Evolutionary conservation across 2,113 vertebrate genomes (phyloP), one percentile per base, ranked within the genome.

Genomic region (Limanda limanda): DNA sequence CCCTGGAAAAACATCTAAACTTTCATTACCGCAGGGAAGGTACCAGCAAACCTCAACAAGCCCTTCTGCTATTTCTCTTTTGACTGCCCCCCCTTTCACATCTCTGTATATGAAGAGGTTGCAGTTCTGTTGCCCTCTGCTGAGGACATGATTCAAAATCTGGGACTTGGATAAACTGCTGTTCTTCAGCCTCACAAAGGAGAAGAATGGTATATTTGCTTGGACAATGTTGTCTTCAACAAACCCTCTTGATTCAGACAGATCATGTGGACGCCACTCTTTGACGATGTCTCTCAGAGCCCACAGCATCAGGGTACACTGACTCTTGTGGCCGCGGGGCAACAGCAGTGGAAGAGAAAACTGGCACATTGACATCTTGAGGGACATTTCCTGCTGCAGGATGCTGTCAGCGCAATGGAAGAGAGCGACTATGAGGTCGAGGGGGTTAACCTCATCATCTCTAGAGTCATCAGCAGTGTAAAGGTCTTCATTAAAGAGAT

Each of bases 261-360:
- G 45, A 0, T 81, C 42, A 21, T 73, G 84, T 12, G 80, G 48
- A 24, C 68, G 2, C 79, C 77, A 91, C 18, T 86, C 83, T 82
- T 90, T 52, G 52, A 94, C 72, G 11, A 95, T 84, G 35, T 81
- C 89, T 21, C 86, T 87, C 85, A 96, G 75, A 51, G 92, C 93
- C 77, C 90, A 93, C 3, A 95, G 73, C 94, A 95, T 90, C 18
- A 93, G 73, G 20, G 89, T 91, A 76, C 74, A 86, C 57, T 83
- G 89, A 69, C 82, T 81, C 5, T 77, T 86, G 13, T 87, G 75
- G 0, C 68, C 64, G 42, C 82, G 69, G 13, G 95, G 95, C 51
- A 95, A 76, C 13, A 96, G 51, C 21, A 96, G 83, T 10, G 95
- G 95, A 20, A 96, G 79, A n/a, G 95, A 86, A 85, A 95, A 79